A percentile compares a stretch with the other conserved stretches of the same genome.
Evolutionary conservation across 2,113 vertebrate genomes (phyloP).

Genomic region (Gymnobelideus leadbeateri): DNA sequence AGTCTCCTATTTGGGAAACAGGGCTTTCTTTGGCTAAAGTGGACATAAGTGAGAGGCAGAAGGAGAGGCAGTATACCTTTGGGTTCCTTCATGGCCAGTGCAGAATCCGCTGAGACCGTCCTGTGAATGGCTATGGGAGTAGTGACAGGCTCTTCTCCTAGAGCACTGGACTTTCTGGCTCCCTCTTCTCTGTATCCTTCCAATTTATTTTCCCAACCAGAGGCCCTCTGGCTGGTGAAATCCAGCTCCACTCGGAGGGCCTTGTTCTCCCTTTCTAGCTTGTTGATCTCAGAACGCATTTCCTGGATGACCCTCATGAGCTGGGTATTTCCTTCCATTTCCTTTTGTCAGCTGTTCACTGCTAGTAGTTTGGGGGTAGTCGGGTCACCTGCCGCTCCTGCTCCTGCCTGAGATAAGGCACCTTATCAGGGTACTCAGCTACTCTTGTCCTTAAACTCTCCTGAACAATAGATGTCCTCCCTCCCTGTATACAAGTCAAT

Average conservation of each 20-base stretch:
- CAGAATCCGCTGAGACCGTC: conserved; percentile 74
- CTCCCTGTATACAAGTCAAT: conserved; percentile 81
- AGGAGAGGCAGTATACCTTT: conserved; percentile 82
- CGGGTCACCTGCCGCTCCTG: conserved; percentile 22
- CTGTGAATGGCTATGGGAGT: conserved; percentile 71
- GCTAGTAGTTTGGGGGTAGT: not conserved
- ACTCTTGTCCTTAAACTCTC: conserved; percentile 61
- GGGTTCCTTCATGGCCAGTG: conserved; percentile 75
- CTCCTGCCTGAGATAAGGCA: conserved; percentile 50
- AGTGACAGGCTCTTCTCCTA: fast-evolving
- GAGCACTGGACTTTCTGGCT: fast-evolving
- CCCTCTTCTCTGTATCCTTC: not conserved
- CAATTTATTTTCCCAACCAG: not conserved
- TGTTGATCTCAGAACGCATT: conserved; percentile 91
- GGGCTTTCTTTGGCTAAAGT: not conserved
- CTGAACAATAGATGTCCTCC: conserved; percentile 78
- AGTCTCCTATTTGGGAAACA: not conserved
- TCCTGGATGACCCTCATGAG: conserved; percentile 90
- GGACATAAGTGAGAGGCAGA: not conserved
- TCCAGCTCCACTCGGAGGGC: conserved; percentile 84
- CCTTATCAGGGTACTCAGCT: fast-evolving
- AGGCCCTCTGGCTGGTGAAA: conserved; percentile 31
- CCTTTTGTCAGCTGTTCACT: fast-evolving
- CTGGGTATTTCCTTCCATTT: conserved; percentile 88
- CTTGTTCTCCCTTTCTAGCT: conserved; percentile 91